A percentile compares a stretch with the other conserved stretches of the same genome.
Evolutionary conservation across 2,888 invertebrate species (phyloP).

Genomic region (Alviniconcha strummeri): DNA sequence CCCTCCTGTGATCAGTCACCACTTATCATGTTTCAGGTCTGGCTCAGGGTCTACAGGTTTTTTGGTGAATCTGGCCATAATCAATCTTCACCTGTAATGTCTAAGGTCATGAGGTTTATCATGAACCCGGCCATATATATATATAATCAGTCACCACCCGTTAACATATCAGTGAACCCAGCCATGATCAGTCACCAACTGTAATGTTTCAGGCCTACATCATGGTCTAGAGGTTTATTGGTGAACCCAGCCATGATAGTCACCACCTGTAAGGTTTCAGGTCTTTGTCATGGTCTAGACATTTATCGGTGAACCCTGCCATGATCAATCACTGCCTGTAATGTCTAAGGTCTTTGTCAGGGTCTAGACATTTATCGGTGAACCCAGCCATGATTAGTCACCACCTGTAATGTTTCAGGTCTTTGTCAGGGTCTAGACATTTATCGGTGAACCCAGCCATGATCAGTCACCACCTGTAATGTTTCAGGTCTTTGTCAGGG

Average conservation of each 20-base stretch:
- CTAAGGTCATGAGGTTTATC: no score
- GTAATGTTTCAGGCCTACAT: slow-evolving; percentile 18
- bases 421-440: no score
- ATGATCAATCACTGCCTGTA: slow-evolving; percentile 25
- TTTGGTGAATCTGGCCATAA: no score
- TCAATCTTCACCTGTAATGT: no score
- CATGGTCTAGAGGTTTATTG: slow-evolving; percentile 15
- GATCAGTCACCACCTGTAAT: no score
- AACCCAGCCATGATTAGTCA: slow-evolving; percentile 42
- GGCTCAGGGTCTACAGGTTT: no score
- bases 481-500: no score
- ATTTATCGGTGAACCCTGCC: slow-evolving; percentile 30
- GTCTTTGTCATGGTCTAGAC: slow-evolving; percentile 15
- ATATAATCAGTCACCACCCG: no score
- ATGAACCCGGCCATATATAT: no score
- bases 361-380: slow-evolving; percentile 27
- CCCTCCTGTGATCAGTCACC: no score
- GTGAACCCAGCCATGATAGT: slow-evolving; percentile 30
- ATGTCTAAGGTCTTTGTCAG: slow-evolving; percentile 16
- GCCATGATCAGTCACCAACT: slow-evolving; percentile 38
- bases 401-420: slow-evolving; percentile 15
- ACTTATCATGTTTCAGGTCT: no score
- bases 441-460: no score
- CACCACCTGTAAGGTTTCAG: slow-evolving; percentile 35
- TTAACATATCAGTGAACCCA: slow-evolving; percentile 32